Conservation (phyloP, 2,113 vertebrate species). For the Haliaeetus leucogaster region DNA sequence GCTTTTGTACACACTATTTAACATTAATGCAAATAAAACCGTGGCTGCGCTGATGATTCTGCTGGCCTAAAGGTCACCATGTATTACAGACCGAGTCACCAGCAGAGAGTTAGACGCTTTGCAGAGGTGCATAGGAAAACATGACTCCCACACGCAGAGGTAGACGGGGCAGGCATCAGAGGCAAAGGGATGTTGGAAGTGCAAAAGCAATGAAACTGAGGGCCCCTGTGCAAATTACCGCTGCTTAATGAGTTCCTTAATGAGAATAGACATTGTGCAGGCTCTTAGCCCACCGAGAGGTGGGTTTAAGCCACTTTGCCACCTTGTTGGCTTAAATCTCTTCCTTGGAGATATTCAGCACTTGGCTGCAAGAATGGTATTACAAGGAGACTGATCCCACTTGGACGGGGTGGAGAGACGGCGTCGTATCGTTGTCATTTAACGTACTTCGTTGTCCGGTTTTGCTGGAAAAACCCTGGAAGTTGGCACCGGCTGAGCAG, state of each 20-base stretch:
- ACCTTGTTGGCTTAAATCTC: background rate
- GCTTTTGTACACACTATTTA: constrained; percentile 1
- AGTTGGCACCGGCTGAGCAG: background rate
- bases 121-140: background rate
- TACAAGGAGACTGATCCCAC: background rate
- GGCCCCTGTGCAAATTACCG: background rate
- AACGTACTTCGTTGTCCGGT: background rate
- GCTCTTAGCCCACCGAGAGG: background rate
- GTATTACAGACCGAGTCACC: background rate
- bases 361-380: background rate
- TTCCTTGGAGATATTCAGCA: background rate
- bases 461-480: background rate
- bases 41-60: background rate
- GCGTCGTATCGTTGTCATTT: accelerated
- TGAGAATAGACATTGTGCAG: background rate
- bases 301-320: background rate
- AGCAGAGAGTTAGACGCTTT: background rate
- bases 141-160: background rate
- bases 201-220: background rate
- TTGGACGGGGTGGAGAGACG: accelerated
- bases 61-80: background rate
- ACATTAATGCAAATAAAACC: background rate
- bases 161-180: background rate
- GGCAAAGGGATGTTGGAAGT: background rate
- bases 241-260: background rate